phyloP scores from a whole-genome alignment of 2,888 invertebrate species.

The Leptura quadrifasciata region DNA sequence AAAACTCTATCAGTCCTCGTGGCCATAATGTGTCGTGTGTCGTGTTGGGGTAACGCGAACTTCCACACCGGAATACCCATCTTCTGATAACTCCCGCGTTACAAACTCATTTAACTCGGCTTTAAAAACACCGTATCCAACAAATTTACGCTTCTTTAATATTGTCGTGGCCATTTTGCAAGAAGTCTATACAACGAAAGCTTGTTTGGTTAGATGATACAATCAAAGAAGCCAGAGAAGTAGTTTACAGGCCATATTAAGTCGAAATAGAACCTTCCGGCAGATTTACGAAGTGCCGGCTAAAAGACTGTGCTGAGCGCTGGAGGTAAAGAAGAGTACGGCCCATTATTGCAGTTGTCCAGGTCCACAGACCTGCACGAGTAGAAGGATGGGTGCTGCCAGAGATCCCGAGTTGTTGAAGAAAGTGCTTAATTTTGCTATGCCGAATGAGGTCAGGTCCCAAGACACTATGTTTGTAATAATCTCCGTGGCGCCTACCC shows the following conservation, averaged over 20 bases:
- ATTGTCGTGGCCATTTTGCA: conserved; percentile 78
- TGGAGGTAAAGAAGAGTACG: conserved; percentile 82
- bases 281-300: conserved; percentile 92
- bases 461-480: no score
- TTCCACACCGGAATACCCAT: conserved; percentile 99
- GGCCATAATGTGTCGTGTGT: conserved; percentile 98
- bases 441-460: no score
- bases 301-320: conserved; percentile 86
- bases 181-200: conserved; percentile 47
- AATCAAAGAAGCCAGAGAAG: conserved; percentile 84
- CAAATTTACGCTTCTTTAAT: conserved; percentile 90
- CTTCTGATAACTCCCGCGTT: conserved; percentile 98
- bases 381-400: conserved; percentile 92
- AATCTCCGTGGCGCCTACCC: no score
- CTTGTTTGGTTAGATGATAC: conserved; percentile 89
- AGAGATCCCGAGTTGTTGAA: conserved; percentile 82
- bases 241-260: conserved; percentile 81
- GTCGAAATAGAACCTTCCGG: conserved; percentile 77
- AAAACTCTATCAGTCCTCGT: conserved; percentile 98
- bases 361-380: conserved; percentile 92
- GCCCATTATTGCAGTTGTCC: conserved; percentile 87
- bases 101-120: conserved; percentile 99
- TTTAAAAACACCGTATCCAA: conserved; percentile 99
- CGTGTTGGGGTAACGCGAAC: conserved; percentile 97
- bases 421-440: conserved; percentile 87